These are phyloP conservation scores for Ptychobarbus kaznakovi DNA, from an alignment of 2,797 vertebrate genomes.

Conservation along the genomic window DNA sequence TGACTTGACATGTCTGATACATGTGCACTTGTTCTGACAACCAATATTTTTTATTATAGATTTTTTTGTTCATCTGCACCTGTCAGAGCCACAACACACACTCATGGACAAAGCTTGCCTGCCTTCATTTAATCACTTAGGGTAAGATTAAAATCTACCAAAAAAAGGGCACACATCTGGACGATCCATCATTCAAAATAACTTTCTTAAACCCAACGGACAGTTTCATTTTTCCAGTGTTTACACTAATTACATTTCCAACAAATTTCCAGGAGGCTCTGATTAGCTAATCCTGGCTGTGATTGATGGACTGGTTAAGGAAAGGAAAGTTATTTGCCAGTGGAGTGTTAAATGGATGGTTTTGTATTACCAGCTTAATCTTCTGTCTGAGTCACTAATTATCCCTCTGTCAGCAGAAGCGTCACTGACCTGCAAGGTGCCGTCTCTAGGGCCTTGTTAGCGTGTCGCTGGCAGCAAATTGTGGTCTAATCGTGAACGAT, in stretches of 20 bases:
- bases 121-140: constrained; percentile 32
- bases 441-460: constrained; percentile 64
- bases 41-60: background rate
- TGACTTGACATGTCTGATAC: background rate
- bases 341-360: constrained; percentile 53
- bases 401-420: constrained; percentile 75
- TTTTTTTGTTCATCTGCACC: background rate
- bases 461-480: constrained; percentile 59
- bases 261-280: constrained; percentile 48
- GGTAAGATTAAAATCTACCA: constrained; percentile 37
- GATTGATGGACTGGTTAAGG: constrained; percentile 62
- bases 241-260: constrained; percentile 54
- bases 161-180: constrained; percentile 48
- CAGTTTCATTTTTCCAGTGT: constrained; percentile 58
- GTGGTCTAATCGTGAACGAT: constrained; percentile 56
- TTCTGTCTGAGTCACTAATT: constrained; percentile 79
- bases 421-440: constrained; percentile 48
- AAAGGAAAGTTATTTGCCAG: constrained; percentile 48
- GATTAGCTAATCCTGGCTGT: constrained; percentile 54
- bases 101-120: background rate
- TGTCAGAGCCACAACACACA: background rate
- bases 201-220: constrained; percentile 51
- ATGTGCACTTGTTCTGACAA: background rate
- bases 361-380: constrained; percentile 74
- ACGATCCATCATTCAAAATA: constrained; percentile 50